Evolutionary conservation across 2,113 vertebrate species (phyloP).

Genomic region (Rhegmatorhina hoffmannsi): DNA sequence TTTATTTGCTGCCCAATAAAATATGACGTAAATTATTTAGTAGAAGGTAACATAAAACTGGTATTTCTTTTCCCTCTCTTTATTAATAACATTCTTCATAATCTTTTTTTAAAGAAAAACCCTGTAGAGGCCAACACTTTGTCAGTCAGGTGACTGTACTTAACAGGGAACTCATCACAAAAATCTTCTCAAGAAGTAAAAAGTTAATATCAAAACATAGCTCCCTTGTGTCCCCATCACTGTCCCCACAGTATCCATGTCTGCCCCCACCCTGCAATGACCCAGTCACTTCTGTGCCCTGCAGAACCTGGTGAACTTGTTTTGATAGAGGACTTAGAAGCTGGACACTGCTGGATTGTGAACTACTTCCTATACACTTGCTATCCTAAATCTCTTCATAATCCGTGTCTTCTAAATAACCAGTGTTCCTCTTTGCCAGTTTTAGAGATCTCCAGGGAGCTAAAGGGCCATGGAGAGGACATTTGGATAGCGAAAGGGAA

Average conservation of each 20-base stretch:
- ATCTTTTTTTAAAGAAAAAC: neutral
- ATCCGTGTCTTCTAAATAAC: neutral
- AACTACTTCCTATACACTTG: neutral
- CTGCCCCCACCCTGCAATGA: accelerated
- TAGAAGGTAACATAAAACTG: neutral
- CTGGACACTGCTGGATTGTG: accelerated
- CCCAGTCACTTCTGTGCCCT: neutral
- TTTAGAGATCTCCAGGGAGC: neutral
- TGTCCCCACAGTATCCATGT: accelerated
- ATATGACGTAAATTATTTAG: neutral
- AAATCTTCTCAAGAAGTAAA: neutral
- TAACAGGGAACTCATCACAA: neutral
- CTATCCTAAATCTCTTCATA: neutral
- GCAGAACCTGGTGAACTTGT: neutral
- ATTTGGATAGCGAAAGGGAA: neutral
- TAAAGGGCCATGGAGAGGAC: neutral
- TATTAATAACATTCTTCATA: neutral
- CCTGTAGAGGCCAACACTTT: neutral
- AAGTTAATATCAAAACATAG: neutral
- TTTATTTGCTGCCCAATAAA: neutral
- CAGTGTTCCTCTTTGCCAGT: neutral
- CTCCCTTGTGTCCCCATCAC: neutral
- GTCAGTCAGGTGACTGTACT: neutral
- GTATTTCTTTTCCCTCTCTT: neutral
- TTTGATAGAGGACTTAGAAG: neutral